Base-by-base conservation (phyloP, 1,140 invertebrate genomes). In the Listronotus bonariensis region DNA sequence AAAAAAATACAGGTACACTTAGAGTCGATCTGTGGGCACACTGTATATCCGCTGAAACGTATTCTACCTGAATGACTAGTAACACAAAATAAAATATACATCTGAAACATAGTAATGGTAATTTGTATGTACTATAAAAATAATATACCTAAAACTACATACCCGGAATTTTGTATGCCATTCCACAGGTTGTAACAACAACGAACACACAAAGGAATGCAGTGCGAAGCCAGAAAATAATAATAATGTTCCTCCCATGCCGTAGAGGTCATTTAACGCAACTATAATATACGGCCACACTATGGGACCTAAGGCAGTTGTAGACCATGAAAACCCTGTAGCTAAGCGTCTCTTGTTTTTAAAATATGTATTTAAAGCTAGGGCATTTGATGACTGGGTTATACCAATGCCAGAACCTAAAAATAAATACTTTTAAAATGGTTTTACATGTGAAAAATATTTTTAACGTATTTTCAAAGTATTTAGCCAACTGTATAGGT, bases 331-430 rank as follows among this genome's bases (percentile, higher is more conserved):
- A 6, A 82, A 69, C 3, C 81, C 80, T 10, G 77, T 77, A 10
- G 81, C 81, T 12, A 79, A 74, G 53, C 80, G 72, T 69, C 79
- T 74, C 66, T 75, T 77, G 40, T 77, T 73, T 45, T 74, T 75
- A 65, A 83, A 83, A 67, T 81, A 83, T 1, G 81, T 78, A 64
- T 81, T 82, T 31, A 82, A 48, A 10, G 80, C 80, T 60, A 82
- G 61, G 20, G 73, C 68, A 68, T 86, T 87, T 34, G 86, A 80
- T 6, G 85, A 85, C 65, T 84, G 82, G 15, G 81, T 83, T 34
- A 87, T 83, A 57, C 86, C 85, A 67, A 82, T 80, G 32, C 84
- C 84, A 62, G 80, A 80, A 68, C 84, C 86, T 87, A 74, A 69
- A 70, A 63, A 38, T 18, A n/a, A n/a, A n/a, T n/a, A n/a, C n/a